Conservation (phyloP, 2,888 invertebrate genomes). For the Philonicus albiceps region DNA sequence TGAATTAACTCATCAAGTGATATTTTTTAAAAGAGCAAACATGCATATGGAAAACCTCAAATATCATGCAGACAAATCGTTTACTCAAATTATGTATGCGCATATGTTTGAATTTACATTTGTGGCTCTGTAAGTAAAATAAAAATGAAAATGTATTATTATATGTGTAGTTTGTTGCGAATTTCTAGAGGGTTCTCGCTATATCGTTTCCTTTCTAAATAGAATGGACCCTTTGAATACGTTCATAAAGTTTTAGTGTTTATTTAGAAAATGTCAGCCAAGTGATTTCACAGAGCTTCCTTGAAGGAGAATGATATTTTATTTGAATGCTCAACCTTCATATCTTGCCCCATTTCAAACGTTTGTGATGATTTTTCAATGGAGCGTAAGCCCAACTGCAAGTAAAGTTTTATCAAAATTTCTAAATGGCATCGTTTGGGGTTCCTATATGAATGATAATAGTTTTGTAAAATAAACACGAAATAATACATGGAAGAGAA, state of each 20-base stretch:
- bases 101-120: neutral
- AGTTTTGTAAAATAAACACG: no score
- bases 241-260: neutral
- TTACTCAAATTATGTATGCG: neutral
- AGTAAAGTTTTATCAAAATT: neutral
- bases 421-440: neutral
- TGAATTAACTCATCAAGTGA: neutral
- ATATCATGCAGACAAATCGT: neutral
- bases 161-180: neutral
- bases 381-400: neutral
- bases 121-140: neutral
- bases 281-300: neutral
- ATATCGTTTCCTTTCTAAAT: neutral
- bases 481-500: neutral
- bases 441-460: neutral
- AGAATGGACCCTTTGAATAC: neutral
- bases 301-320: neutral
- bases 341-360: neutral
- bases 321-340: neutral
- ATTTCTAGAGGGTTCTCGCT: neutral
- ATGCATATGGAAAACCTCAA: neutral
- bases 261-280: neutral
- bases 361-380: neutral
- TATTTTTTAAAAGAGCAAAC: neutral
- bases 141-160: neutral